Conservation (phyloP, 2,797 vertebrate species). For the Lithobates sylvaticus region DNA sequence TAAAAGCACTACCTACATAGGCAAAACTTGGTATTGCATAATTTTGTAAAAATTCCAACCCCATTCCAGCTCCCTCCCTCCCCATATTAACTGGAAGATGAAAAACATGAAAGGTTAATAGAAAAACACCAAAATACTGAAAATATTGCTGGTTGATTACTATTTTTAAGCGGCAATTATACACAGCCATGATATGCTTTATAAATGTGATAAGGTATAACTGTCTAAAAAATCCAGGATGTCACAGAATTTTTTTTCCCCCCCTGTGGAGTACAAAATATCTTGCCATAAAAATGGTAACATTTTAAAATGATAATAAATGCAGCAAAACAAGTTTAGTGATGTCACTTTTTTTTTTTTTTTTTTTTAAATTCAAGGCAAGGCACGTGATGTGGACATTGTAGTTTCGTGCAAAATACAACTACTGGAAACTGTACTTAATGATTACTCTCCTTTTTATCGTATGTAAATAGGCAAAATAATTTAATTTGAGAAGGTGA, state of each 20-base stretch:
- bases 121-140: constrained; percentile 96
- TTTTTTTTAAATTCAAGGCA: constrained; percentile 90
- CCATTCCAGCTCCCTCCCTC: constrained; percentile 90
- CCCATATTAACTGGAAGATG: constrained; percentile 98
- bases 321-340: constrained; percentile 99
- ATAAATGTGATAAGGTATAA: constrained; percentile 99
- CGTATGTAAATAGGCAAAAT: constrained; percentile 88
- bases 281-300: constrained; percentile 99
- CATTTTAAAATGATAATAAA: constrained; percentile 98
- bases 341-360: constrained; percentile 81
- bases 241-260: constrained; percentile 79
- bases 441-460: constrained; percentile 76
- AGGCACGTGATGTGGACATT: constrained; percentile 99
- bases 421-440: constrained; percentile 92
- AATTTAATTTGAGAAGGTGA: constrained; percentile 83
- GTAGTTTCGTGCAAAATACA: constrained; percentile 99
- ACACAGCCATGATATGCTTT: constrained; percentile 99
- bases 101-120: constrained; percentile 93
- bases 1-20: constrained; percentile 99
- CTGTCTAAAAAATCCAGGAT: constrained; percentile 99
- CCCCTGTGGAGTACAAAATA: constrained; percentile 98
- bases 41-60: constrained; percentile 97
- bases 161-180: constrained; percentile 98
- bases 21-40: constrained; percentile 99
- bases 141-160: constrained; percentile 98